Base-by-base conservation (phyloP, 2,888 invertebrate genomes). In the Chouioia cunea region DNA sequence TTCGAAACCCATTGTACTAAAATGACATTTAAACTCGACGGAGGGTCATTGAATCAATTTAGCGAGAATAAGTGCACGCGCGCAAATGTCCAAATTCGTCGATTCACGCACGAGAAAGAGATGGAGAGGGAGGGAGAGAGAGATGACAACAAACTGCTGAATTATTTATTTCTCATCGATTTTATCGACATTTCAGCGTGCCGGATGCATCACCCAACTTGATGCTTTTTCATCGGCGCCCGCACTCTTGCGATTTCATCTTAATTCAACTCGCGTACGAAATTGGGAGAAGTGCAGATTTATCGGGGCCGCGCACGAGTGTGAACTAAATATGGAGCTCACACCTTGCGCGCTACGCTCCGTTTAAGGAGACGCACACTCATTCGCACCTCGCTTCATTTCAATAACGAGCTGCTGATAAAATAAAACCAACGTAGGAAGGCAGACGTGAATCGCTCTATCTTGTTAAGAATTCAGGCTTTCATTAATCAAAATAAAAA, bases 331-430 rank as follows among this genome's bases (percentile, higher is more conserved):
- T 82, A 82, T 77, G 82, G 80, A 65, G 71, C 77, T 78, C 78
- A 77, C 79, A 80, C 77, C 79, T 81, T 81, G 78, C 1, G 20
- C 15, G 27, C 46, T 64, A 56, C 48, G 43, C 43, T 69, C 64
- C 80, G 79, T 80, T 82, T 82, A 81, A 78, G 82, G 82, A 71
- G 71, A 74, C 74, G 71, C 74, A 69, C 54, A 63, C 64, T 71
- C 77, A 80, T 82, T 82, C 80, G 79, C 78, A 78, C 79, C 79
- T 78, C 75, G 78, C 76, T 80, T 80, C 78, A 82, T 82, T 82
- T 81, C 81, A 79, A 79, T 81, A 82, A 80, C 79, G 75, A 79
- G 77, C 73, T 68, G 71, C 75, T 12, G 36, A 36, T 36, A 1
- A 10, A 36, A 36, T 6, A 6, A 27, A 27, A 27, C 27, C 27